Percentiles rank a stretch among this genome's conserved stretches.
Conservation (phyloP, 2,797 vertebrate species). For the Siniperca obscura region DNA sequence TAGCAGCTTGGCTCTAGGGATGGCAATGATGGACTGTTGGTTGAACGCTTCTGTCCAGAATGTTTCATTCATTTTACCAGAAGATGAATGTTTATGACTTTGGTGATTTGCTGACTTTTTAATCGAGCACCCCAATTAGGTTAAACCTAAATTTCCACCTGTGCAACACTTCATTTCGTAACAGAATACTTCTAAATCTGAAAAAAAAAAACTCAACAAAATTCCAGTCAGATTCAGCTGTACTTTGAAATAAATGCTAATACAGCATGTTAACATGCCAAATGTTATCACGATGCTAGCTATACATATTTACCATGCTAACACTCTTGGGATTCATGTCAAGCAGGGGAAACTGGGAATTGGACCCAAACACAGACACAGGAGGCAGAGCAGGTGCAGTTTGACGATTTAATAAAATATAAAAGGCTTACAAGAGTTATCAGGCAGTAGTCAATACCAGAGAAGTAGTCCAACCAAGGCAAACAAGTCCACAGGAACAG, state of each 20-base stretch:
- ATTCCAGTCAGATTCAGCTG: neutral
- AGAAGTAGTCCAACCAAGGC: too few species aligned
- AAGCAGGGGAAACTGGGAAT: too few species aligned
- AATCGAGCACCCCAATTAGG: neutral
- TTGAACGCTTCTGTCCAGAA: neutral
- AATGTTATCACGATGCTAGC: neutral
- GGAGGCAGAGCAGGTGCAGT: too few species aligned
- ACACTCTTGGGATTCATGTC: too few species aligned
- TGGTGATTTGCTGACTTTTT: too few species aligned
- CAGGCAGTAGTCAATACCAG: too few species aligned
- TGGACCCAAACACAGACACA: too few species aligned
- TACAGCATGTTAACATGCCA: neutral
- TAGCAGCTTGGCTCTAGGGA: neutral
- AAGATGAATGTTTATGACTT: neutral
- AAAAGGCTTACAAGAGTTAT: too few species aligned
- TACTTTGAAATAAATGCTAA: conserved; percentile 1
- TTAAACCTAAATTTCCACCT: neutral
- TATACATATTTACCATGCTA: neutral
- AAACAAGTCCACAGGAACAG: too few species aligned
- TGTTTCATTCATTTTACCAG: conserved; percentile 1
- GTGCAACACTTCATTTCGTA: neutral
- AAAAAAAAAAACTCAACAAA: neutral
- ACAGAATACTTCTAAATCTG: neutral
- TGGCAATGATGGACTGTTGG: neutral
- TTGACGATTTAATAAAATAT: too few species aligned